Conservation (phyloP, 2,797 vertebrate species). For the Cryptoblepharus egeriae region DNA sequence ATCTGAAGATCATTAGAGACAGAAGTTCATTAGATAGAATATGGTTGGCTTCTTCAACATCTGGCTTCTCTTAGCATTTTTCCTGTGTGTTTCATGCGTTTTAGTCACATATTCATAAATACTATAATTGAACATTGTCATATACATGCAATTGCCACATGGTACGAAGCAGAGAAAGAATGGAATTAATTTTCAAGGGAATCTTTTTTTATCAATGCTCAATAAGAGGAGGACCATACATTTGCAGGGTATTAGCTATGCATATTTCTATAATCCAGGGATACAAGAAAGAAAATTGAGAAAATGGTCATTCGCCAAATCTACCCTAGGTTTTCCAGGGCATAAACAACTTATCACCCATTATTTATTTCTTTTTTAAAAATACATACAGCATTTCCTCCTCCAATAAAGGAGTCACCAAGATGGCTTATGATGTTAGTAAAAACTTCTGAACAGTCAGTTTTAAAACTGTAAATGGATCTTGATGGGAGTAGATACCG, state of each 20-base stretch:
- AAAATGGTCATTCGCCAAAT: neutral
- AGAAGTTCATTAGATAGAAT: slow-evolving; percentile 13
- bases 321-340: neutral
- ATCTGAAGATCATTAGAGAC: neutral
- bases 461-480: neutral
- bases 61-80: slow-evolving; percentile 33
- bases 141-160: slow-evolving; percentile 18
- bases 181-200: neutral
- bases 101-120: slow-evolving; percentile 24
- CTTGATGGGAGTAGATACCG: neutral
- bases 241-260: neutral
- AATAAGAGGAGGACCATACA: neutral
- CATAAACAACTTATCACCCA: neutral
- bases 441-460: no score
- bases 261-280: neutral
- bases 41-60: slow-evolving; percentile 16
- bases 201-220: neutral
- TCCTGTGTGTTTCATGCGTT: slow-evolving; percentile 32
- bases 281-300: neutral
- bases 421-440: no score
- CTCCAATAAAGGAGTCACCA: no score
- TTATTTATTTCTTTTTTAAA: neutral
- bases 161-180: slow-evolving; percentile 10
- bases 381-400: no score
- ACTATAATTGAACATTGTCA: slow-evolving; percentile 16